Evolutionary conservation across 1,140 invertebrate species (phyloP).

Genomic region (Pseudomyrmex concolor): DNA sequence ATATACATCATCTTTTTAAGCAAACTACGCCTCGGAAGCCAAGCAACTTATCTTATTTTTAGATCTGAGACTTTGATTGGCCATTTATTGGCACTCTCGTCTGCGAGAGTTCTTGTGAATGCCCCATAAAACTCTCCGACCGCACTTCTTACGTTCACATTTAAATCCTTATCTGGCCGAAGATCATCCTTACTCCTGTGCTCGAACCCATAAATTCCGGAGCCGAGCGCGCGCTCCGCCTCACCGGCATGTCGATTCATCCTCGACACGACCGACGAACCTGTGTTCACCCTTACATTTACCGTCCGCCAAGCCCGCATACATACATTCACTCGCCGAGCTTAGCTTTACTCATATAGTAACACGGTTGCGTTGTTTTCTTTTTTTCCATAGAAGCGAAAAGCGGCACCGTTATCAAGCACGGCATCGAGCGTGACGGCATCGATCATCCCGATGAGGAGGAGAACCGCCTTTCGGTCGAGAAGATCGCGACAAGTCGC

Average conservation of each 20-base stretch:
- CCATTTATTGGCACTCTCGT: slow-evolving; percentile 35
- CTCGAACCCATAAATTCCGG: slow-evolving; percentile 38
- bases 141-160: slow-evolving; percentile 36
- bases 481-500: slow-evolving; percentile 47
- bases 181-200: slow-evolving; percentile 34
- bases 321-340: slow-evolving; percentile 9
- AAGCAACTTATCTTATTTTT: background rate
- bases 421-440: slow-evolving; percentile 62
- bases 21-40: background rate
- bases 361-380: slow-evolving; percentile 52
- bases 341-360: slow-evolving; percentile 10
- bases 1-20: background rate
- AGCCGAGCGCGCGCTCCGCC: slow-evolving; percentile 13
- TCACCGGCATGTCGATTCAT: slow-evolving; percentile 51
- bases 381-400: slow-evolving; percentile 69
- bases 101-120: slow-evolving; percentile 9
- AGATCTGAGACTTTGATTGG: slow-evolving; percentile 38
- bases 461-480: slow-evolving; percentile 43
- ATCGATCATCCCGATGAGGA: slow-evolving; percentile 72
- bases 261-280: slow-evolving; percentile 40
- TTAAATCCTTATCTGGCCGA: slow-evolving; percentile 39
- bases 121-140: slow-evolving; percentile 33
- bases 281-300: slow-evolving; percentile 32
- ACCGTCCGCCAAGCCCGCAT: background rate
- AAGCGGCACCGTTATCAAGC: slow-evolving; percentile 65